Percentiles rank a stretch among this genome's conserved stretches.
Conservation (phyloP, 2,113 vertebrate species). For the Arothron firmamentum region DNA sequence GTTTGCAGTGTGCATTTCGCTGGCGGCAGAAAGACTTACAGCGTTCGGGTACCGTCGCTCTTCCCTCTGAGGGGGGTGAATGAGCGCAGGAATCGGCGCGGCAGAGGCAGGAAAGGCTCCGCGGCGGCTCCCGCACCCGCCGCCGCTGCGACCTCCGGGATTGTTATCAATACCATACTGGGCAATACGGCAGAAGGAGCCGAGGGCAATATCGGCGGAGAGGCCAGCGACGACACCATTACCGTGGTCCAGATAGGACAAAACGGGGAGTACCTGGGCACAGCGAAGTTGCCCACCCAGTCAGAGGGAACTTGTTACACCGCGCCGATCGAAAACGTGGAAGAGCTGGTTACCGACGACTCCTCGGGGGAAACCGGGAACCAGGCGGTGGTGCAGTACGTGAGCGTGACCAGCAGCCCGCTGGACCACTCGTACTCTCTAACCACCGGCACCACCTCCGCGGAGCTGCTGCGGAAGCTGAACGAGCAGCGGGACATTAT, state of each 20-base stretch:
- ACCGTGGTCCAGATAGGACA: slow-evolving; percentile 76
- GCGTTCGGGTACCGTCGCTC: slow-evolving; percentile 89
- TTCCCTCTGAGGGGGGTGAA: slow-evolving; percentile 92
- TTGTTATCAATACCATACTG: slow-evolving; percentile 61
- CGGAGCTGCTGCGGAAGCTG: slow-evolving; percentile 91
- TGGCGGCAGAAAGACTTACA: slow-evolving; percentile 95
- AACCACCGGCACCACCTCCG: slow-evolving; percentile 91
- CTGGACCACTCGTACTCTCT: slow-evolving; percentile 94
- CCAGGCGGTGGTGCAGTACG: slow-evolving; percentile 64
- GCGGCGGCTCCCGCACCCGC: slow-evolving; percentile 43
- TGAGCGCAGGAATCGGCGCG: slow-evolving; percentile 83
- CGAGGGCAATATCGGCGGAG: slow-evolving; percentile 61
- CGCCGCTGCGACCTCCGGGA: slow-evolving; percentile 51
- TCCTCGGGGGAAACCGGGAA: slow-evolving; percentile 56
- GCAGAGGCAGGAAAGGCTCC: slow-evolving; percentile 65
- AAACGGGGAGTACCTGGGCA: slow-evolving; percentile 80
- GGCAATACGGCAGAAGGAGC: slow-evolving; percentile 58
- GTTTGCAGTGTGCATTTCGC: slow-evolving; percentile 95
- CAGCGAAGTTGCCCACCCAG: slow-evolving; percentile 80
- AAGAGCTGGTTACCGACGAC: slow-evolving; percentile 52
- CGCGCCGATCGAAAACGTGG: slow-evolving; percentile 23
- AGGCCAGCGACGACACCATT: slow-evolving; percentile 64
- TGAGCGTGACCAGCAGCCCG: slow-evolving; percentile 68
- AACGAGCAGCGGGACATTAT: slow-evolving; percentile 98
- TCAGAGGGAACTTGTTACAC: slow-evolving; percentile 56